These are phyloP conservation scores for Glaucidium brasilianum DNA, from an alignment of 2,113 vertebrate genomes.

Conservation along the genomic window DNA sequence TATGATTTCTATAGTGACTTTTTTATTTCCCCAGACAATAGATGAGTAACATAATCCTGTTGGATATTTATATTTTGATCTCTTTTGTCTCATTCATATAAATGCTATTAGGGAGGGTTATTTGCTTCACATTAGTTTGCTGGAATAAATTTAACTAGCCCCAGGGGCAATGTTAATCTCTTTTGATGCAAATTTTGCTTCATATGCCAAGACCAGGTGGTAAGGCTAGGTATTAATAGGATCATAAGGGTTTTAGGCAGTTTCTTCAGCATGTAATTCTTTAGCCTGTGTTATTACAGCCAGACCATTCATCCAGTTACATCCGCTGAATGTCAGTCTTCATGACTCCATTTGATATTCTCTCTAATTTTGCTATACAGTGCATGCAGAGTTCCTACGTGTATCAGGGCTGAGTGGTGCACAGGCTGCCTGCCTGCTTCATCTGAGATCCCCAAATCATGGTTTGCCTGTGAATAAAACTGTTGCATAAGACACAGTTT, in stretches of 20 bases:
- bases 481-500: neutral
- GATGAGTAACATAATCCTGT: neutral
- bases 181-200: neutral
- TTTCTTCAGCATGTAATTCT: neutral
- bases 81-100: neutral
- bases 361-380: neutral
- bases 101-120: neutral
- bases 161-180: neutral
- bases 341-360: neutral
- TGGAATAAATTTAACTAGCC: constrained; percentile 2
- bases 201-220: neutral
- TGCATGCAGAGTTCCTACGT: neutral
- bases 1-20: neutral
- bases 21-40: neutral
- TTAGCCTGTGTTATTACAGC: neutral
- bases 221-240: neutral
- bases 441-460: neutral
- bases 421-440: neutral
- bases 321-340: neutral
- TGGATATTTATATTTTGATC: neutral
- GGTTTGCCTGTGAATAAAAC: neutral
- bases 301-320: neutral
- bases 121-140: neutral
- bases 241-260: neutral
- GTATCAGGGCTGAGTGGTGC: neutral